phyloP scores from a whole-genome alignment of 37 sponge, comb jelly and placozoan genomes.

The Chondrosia reniformis region DNA sequence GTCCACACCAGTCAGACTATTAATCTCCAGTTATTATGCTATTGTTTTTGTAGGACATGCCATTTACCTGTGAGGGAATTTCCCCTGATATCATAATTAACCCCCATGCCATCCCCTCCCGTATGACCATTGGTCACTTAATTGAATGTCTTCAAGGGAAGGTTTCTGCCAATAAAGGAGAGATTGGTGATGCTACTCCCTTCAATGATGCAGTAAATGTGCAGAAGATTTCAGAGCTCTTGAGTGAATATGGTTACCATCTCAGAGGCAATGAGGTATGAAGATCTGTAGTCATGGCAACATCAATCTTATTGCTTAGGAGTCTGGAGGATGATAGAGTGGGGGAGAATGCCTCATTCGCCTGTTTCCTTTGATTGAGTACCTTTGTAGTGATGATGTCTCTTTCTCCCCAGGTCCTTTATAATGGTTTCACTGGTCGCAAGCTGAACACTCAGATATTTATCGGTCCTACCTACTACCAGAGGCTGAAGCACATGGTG shows the following conservation, averaged over 20 bases:
- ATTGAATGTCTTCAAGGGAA: constrained; percentile 99
- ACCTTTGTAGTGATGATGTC: too few relatives aligned
- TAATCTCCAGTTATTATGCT: not conserved
- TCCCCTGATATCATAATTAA: constrained; percentile 97
- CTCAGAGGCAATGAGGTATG: constrained; percentile 93
- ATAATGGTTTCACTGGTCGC: constrained; percentile 98
- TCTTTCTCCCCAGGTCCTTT: constrained; percentile 63
- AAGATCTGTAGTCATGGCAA: too few relatives aligned
- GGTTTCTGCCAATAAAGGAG: constrained; percentile 99
- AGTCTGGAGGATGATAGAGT: too few relatives aligned
- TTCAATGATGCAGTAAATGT: constrained; percentile 99
- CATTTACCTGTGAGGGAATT: constrained; percentile 98
- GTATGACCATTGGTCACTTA: constrained; percentile 99
- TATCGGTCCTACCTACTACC: constrained; percentile 99
- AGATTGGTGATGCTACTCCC: constrained; percentile 99
- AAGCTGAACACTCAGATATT: constrained; percentile 98
- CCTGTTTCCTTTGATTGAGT: too few relatives aligned
- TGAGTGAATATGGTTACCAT: constrained; percentile 93
- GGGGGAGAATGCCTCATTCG: too few relatives aligned
- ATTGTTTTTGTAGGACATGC: constrained; percentile 47
- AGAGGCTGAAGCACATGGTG: constrained; percentile 99
- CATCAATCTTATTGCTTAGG: too few relatives aligned
- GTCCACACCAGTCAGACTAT: too few relatives aligned
- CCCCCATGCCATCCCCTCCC: constrained; percentile 97
- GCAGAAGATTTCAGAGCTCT: constrained; percentile 95